These are phyloP conservation scores for Crenuchus spilurus DNA, from an alignment of 2,797 vertebrate genomes.

Conservation along the genomic window DNA sequence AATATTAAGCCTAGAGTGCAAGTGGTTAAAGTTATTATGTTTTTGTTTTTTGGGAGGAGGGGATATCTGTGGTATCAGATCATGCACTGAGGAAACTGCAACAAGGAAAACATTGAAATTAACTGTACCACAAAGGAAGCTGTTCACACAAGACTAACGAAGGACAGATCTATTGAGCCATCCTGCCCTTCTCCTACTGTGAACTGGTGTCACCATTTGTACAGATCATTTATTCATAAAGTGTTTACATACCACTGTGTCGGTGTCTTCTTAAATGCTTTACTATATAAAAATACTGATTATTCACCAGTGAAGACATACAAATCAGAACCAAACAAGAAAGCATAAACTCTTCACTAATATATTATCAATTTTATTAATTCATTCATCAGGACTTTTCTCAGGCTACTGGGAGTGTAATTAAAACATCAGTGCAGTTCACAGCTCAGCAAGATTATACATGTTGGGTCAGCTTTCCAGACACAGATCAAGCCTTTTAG, in stretches of 20 bases:
- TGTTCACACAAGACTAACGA: constrained; percentile 35
- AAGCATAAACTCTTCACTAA: constrained; percentile 38
- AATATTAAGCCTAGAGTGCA: too few relatives aligned
- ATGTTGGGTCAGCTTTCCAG: constrained; percentile 63
- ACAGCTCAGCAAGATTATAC: constrained; percentile 79
- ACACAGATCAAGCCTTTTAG: constrained; percentile 55
- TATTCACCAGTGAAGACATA: not conserved
- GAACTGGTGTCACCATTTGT: constrained; percentile 62
- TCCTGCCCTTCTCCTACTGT: constrained; percentile 50
- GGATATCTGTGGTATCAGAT: constrained; percentile 28
- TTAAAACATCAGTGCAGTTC: constrained; percentile 88
- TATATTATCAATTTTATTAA: constrained; percentile 71
- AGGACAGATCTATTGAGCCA: constrained; percentile 48
- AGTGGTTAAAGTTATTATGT: too few relatives aligned
- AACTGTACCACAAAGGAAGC: constrained; percentile 23
- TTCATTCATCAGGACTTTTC: constrained; percentile 68
- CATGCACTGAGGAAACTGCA: constrained; percentile 37
- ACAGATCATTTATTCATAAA: constrained; percentile 50
- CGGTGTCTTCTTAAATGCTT: not conserved
- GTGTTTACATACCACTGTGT: constrained; percentile 28
- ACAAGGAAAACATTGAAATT: constrained; percentile 20
- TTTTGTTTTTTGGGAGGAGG: too few relatives aligned
- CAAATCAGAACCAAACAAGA: constrained; percentile 15
- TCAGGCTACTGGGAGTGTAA: constrained; percentile 69
- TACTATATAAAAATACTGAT: not conserved